Conservation (phyloP, 1,140 invertebrate species). For the Aricia agestis region DNA sequence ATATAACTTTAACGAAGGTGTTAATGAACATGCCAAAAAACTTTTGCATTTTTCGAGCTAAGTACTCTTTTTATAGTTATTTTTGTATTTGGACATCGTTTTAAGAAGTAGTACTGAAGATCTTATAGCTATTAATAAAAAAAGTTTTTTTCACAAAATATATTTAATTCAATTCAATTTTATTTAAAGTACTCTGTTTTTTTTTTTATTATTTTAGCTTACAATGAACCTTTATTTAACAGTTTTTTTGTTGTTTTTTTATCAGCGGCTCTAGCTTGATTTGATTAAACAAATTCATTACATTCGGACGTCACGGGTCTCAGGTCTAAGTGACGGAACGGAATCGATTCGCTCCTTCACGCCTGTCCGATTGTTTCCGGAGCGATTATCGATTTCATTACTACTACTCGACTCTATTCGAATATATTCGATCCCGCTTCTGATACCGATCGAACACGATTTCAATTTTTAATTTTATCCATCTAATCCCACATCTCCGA, state of each 20-base stretch:
- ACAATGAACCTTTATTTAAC: neutral
- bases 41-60: too few species aligned
- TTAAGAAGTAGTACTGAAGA: too few species aligned
- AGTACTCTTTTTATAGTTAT: too few species aligned
- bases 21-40: too few species aligned
- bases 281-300: constrained; percentile 15
- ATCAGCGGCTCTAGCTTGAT: neutral
- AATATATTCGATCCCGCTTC: constrained; percentile 4
- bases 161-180: too few species aligned
- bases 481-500: neutral
- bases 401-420: constrained; percentile 13
- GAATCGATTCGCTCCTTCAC: constrained; percentile 45
- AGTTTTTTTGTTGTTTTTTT: neutral
- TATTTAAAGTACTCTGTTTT: too few species aligned
- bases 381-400: constrained; percentile 37
- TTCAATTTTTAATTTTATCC: neutral
- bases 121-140: too few species aligned
- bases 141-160: too few species aligned
- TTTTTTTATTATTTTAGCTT: too few species aligned
- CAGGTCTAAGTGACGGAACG: constrained; percentile 38
- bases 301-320: constrained; percentile 33
- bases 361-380: constrained; percentile 39
- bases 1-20: too few species aligned
- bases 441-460: too few species aligned
- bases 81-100: too few species aligned